These are phyloP conservation scores for Hydropsyche betteni DNA, from an alignment of 2,888 invertebrate genomes.

Conservation along the genomic window DNA sequence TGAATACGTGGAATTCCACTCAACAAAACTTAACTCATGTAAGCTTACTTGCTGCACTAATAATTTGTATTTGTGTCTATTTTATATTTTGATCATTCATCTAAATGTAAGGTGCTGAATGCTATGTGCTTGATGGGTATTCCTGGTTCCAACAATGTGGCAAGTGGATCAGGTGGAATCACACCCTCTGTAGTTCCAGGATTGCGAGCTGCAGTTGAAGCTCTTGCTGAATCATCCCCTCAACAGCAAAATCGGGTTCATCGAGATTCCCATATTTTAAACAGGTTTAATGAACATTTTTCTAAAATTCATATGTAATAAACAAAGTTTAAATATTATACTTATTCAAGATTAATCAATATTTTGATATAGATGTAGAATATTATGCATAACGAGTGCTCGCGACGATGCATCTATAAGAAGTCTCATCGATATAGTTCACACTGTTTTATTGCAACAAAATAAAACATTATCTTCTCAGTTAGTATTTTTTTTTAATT, in stretches of 20 bases:
- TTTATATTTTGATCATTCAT: constrained; percentile 40
- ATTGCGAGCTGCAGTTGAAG: constrained; percentile 85
- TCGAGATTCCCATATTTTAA: constrained; percentile 60
- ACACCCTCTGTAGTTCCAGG: constrained; percentile 83
- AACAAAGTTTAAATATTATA: neutral
- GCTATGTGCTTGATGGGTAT: constrained; percentile 84
- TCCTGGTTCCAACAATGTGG: constrained; percentile 69
- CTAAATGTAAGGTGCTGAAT: constrained; percentile 73
- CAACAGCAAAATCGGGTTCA: constrained; percentile 68
- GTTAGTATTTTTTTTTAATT: constrained; percentile 33
- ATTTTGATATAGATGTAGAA: constrained; percentile 75
- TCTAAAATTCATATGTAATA: neutral
- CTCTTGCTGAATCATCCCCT: constrained; percentile 83
- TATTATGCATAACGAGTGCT: constrained; percentile 91
- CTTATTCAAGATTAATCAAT: constrained; percentile 51
- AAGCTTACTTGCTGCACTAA: constrained; percentile 55
- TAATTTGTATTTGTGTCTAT: constrained; percentile 19
- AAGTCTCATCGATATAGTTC: constrained; percentile 86
- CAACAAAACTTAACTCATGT: constrained; percentile 91
- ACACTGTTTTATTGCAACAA: constrained; percentile 81
- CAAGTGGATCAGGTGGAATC: constrained; percentile 68
- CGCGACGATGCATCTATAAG: constrained; percentile 88
- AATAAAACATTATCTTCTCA: constrained; percentile 64
- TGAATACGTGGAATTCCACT: constrained; percentile 83
- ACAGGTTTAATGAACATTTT: constrained; percentile 55